These are phyloP conservation scores for Phrynosoma platyrhinos DNA, from an alignment of 2,113 vertebrate genomes.

Conservation along the genomic window DNA sequence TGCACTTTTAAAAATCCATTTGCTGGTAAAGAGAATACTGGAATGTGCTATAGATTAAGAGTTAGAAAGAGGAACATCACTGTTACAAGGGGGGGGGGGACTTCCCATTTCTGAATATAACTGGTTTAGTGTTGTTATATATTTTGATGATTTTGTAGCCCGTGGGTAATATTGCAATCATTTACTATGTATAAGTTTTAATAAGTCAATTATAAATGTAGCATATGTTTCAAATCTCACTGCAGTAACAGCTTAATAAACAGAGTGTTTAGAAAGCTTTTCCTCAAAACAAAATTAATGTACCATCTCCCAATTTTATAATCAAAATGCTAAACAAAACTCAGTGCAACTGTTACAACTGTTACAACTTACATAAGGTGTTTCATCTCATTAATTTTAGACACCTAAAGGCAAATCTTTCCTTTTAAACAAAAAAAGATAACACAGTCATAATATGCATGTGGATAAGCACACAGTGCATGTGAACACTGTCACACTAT, in stretches of 20 bases:
- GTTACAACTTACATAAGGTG: conserved; percentile 68
- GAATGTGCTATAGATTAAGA: conserved; percentile 66
- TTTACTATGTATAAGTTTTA: conserved; percentile 80
- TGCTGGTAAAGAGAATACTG: conserved; percentile 60
- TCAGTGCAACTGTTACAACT: conserved; percentile 77
- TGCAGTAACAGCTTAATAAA: conserved; percentile 77
- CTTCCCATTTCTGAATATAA: conserved; percentile 76
- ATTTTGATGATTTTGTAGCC: conserved; percentile 83
- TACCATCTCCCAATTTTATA: conserved; percentile 79
- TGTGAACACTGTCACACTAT: neutral
- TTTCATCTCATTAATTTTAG: conserved; percentile 75
- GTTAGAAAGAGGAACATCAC: conserved; percentile 66
- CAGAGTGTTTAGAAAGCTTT: conserved; percentile 68
- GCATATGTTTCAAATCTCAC: conserved; percentile 75
- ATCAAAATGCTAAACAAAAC: conserved; percentile 83
- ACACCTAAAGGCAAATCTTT: conserved; percentile 73
- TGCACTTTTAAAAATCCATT: conserved; percentile 45
- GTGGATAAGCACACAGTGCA: conserved; percentile 28
- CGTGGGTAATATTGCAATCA: conserved; percentile 78
- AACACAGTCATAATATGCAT: conserved; percentile 46
- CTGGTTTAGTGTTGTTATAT: conserved; percentile 77
- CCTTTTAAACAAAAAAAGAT: conserved; percentile 65
- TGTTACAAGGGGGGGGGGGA: conserved; percentile 51
- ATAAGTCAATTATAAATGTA: conserved; percentile 85
- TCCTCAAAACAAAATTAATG: conserved; percentile 80